phyloP scores from a whole-genome alignment of 1,140 invertebrate species.

The Drosophila mayri region DNA sequence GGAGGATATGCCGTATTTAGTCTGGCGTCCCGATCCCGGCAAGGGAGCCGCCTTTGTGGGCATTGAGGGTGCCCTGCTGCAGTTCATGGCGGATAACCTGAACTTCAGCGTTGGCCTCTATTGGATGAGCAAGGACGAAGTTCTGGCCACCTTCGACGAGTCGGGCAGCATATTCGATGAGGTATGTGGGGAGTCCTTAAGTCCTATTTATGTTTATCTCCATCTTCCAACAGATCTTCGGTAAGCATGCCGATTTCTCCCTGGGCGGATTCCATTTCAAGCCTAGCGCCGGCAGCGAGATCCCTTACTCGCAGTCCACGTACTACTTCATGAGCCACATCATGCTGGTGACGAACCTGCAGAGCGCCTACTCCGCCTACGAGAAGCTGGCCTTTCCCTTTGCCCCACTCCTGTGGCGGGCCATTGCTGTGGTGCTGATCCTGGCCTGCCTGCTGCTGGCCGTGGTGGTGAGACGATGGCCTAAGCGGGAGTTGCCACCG shows the following conservation, averaged over 20 bases:
- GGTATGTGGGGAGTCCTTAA: constrained; percentile 25
- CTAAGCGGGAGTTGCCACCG: neutral
- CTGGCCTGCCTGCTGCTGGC: constrained; percentile 34
- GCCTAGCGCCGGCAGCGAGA: constrained; percentile 38
- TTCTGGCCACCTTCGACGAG: constrained; percentile 66
- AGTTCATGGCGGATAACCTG: constrained; percentile 68
- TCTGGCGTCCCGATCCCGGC: constrained; percentile 8
- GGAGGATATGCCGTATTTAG: constrained; percentile 78
- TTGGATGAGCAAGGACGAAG: constrained; percentile 63
- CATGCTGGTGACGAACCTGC: constrained; percentile 71
- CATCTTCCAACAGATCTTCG: constrained; percentile 54
- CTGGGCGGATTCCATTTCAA: constrained; percentile 76
- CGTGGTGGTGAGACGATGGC: neutral
- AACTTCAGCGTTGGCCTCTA: constrained; percentile 69
- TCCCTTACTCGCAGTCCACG: constrained; percentile 64
- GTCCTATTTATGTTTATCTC: neutral
- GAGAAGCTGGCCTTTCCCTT: constrained; percentile 75
- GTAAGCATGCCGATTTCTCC: constrained; percentile 58
- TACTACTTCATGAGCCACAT: constrained; percentile 80
- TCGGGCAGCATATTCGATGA: constrained; percentile 62
- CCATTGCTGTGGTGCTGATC: constrained; percentile 37
- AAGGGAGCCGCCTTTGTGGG: constrained; percentile 43
- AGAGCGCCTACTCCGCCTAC: constrained; percentile 70
- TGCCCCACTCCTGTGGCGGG: constrained; percentile 51
- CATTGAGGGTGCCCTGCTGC: constrained; percentile 68